Percentiles rank a stretch among this genome's conserved stretches.
Evolutionary conservation across 2,113 vertebrate genomes (phyloP).

Genomic region (Neotragus moschatus): DNA sequence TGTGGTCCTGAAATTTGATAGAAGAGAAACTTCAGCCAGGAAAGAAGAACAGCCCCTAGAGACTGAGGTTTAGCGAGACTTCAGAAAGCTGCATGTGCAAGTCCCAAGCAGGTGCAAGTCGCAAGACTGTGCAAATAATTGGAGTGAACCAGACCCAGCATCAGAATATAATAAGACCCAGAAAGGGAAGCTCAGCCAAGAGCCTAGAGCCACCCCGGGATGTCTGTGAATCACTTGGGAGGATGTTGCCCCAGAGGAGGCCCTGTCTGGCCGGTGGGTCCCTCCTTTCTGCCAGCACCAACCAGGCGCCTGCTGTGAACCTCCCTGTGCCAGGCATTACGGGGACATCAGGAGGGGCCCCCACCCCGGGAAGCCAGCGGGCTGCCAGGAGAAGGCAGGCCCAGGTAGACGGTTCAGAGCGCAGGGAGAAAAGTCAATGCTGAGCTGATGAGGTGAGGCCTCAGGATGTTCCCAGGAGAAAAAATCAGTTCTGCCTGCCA

Average conservation of each 20-base stretch:
- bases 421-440: accelerated
- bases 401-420: not conserved
- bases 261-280: accelerated
- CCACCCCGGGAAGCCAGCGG: not conserved
- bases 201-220: accelerated
- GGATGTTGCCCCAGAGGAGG: accelerated
- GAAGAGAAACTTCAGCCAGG: not conserved
- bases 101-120: not conserved
- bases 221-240: not conserved
- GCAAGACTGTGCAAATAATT: not conserved
- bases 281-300: not conserved
- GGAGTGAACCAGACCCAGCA: not conserved
- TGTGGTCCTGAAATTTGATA: not conserved
- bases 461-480: accelerated
- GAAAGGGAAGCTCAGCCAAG: not conserved
- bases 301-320: accelerated
- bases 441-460: too few species aligned
- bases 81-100: not conserved
- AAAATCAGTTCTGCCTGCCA: not conserved
- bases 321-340: too few species aligned
- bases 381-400: not conserved
- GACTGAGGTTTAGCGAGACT: not conserved
- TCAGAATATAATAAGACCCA: not conserved
- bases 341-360: not conserved
- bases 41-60: not conserved